Base-by-base conservation (phyloP, 2,797 vertebrate species). In the Ambastaia sidthimunki region DNA sequence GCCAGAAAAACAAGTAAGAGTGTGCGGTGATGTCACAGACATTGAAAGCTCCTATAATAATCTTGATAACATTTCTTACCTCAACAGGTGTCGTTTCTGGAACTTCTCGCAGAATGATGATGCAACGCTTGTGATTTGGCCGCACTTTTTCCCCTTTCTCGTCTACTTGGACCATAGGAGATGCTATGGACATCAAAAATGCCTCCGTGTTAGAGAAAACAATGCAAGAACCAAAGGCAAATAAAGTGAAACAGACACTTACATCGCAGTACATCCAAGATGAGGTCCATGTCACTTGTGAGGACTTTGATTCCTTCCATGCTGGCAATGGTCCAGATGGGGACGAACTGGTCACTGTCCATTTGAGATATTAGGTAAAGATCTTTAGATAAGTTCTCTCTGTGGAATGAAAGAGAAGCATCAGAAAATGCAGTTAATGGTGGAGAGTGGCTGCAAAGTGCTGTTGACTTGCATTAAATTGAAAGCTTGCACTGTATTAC, bases 281-380 rank as follows among this genome's bases (percentile, higher is more conserved):
- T 99, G 82, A 99, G 95, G 74, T 98, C 95, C 88, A 95, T 94
- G 85, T 99, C 96, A 0, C 96, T 96, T 28, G 98, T 99, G 86
- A 98, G 93, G 85, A 95, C 96, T 89, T 99, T 99, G 83, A 99
- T 96, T 87, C 96, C 96, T 90, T 99, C 97, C 96, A 99, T 98
- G 89, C 96, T 99, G 90, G 98, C 98, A 85, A 99, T 96, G 60
- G 98, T 99, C 97, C 97, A 99, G 88, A 99, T 97, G 0, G 98
- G 97, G 82, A 99, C 92, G 87, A 99, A 99, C 89, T 99, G 97
- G 90, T 99, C 98, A 34, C 97, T 98, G 89, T 99, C 98, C 98
- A 99, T 99, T 91, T 99, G 98, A 82, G 98, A 99, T 94, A 99
- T 98, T 90, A 99, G 89, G 90, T 99, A 99, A 72, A 99, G 93